A percentile compares a stretch with the other conserved stretches of the same genome.
Conservation (phyloP, 2,888 invertebrate genomes). For the Smittia sp. region DNA sequence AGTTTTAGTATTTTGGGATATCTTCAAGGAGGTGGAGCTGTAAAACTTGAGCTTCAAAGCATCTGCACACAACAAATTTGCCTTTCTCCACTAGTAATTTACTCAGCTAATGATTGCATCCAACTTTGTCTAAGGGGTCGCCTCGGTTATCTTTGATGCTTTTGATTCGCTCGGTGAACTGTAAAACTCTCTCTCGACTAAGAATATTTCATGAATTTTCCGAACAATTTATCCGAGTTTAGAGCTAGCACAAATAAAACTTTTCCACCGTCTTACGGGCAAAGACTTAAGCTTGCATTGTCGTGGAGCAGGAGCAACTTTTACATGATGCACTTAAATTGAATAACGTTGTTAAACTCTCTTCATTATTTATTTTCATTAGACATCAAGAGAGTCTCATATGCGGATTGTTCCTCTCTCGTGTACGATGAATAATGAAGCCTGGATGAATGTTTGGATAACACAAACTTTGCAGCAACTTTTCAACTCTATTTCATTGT, state of each 20-base stretch:
- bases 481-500: background rate
- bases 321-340: slow-evolving; percentile 16
- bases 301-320: background rate
- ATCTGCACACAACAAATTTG: background rate
- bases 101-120: background rate
- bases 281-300: background rate
- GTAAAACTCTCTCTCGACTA: background rate
- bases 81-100: background rate
- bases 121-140: background rate
- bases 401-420: no score
- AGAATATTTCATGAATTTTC: slow-evolving; percentile 18
- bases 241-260: background rate
- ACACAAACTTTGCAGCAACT: background rate
- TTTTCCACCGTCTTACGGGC: background rate
- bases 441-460: background rate
- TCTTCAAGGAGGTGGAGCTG: background rate
- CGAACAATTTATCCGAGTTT: slow-evolving; percentile 25
- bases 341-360: background rate
- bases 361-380: slow-evolving; percentile 1
- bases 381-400: background rate
- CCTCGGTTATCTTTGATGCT: background rate
- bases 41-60: background rate
- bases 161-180: background rate
- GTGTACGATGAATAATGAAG: slow-evolving; percentile 1
- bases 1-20: background rate